Conservation (phyloP, 2,888 invertebrate genomes). For the Nemotelus nigrinus region DNA sequence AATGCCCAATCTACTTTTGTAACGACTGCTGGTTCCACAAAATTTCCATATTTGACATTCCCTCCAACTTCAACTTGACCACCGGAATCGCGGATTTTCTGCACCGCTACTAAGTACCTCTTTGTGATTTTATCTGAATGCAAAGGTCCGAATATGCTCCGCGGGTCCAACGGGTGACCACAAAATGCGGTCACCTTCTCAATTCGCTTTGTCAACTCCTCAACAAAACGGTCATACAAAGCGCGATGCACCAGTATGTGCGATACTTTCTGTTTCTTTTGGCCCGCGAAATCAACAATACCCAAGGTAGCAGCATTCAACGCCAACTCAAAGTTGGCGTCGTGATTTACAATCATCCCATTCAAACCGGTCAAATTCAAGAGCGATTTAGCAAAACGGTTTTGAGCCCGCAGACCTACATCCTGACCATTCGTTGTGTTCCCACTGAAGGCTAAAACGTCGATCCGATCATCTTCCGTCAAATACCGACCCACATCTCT, state of each 20-base stretch:
- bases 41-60: not conserved
- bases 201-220: not conserved
- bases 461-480: slow-evolving; percentile 24
- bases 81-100: not conserved
- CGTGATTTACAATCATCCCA: slow-evolving; percentile 18
- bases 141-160: slow-evolving; percentile 24
- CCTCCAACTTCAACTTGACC: slow-evolving; percentile 21
- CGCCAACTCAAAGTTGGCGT: slow-evolving; percentile 28
- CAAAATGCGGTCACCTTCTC: not conserved
- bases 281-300: slow-evolving; percentile 30
- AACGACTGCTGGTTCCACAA: slow-evolving; percentile 14
- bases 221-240: slow-evolving; percentile 28
- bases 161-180: slow-evolving; percentile 26
- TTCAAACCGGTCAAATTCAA: slow-evolving; percentile 24
- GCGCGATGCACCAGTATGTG: slow-evolving; percentile 18
- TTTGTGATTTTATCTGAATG: not conserved
- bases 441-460: slow-evolving; percentile 18
- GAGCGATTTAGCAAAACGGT: slow-evolving; percentile 20
- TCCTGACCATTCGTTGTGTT: slow-evolving; percentile 16
- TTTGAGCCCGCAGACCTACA: slow-evolving; percentile 27
- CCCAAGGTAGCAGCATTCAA: slow-evolving; percentile 23
- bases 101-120: not conserved
- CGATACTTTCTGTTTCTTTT: slow-evolving; percentile 36
- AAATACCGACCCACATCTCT: not conserved
- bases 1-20: not conserved